Evolutionary conservation across 2,888 invertebrate genomes (phyloP).

Genomic region (Neoaliturus tenellus): DNA sequence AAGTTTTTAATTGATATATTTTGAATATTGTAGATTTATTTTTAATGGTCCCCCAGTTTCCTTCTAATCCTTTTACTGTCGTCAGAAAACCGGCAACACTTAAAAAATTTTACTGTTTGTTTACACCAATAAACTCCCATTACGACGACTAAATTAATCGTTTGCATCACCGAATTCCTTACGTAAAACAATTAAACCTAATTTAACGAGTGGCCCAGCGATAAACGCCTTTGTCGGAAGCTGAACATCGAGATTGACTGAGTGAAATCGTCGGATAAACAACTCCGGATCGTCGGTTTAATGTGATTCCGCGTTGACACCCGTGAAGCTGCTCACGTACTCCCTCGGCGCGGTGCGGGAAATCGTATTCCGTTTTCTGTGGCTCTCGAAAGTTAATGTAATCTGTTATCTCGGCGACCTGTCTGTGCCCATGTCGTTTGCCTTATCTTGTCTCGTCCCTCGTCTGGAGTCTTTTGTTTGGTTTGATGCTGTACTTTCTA

Average conservation of each 20-base stretch:
- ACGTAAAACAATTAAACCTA: conserved; percentile 14
- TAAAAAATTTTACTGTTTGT: not conserved
- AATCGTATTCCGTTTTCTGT: not conserved
- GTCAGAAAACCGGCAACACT: not conserved
- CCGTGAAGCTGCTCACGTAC: not conserved
- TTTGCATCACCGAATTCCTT: not conserved
- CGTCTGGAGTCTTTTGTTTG: conserved; percentile 28
- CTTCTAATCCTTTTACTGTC: too few species aligned
- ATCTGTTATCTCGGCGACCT: not conserved
- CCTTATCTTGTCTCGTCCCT: not conserved
- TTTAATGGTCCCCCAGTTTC: too few species aligned
- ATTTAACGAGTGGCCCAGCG: not conserved
- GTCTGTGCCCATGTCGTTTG: not conserved
- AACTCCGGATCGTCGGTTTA: not conserved
- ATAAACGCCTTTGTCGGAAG: conserved; percentile 12
- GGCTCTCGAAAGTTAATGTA: not conserved
- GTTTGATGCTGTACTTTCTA: not conserved
- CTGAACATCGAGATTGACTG: not conserved
- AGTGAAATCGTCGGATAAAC: not conserved
- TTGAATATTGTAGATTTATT: too few species aligned
- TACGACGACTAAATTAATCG: not conserved
- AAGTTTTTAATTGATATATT: too few species aligned
- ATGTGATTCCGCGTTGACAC: not conserved
- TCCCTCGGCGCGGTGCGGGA: not conserved
- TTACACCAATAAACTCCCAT: not conserved